Base-by-base conservation (phyloP, 2,888 invertebrate genomes). In the Nasonovia ribisnigri region DNA sequence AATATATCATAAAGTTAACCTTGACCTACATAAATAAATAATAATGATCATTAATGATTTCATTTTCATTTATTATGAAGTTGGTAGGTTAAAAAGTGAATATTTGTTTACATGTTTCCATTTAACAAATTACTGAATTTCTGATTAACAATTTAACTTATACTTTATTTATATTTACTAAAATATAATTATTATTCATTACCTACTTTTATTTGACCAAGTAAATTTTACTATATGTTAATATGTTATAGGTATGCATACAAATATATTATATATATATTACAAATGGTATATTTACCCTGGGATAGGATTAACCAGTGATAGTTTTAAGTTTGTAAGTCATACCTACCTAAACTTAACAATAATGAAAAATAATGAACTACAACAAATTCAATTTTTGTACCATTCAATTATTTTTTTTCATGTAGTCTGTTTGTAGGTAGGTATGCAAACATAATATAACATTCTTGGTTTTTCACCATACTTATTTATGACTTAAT, bases 1-100 rank as follows among this genome's bases (percentile, higher is more conserved):
- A 84, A 84, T 84, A 36, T 90, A 77, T 54, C 16, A 43, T 84
- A n/a, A 84, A 86, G 36, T 67, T 92, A 88, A 88, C 92, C 67
- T 92, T 92, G 88, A 88, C 88, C 92, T 67, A 92, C 51, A 88
- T 88, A 43, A 84, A 91, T 91, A 84, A 54, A 84, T 91, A 84
- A 84, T 91, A 51, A 77, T 92, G 24, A 77, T 77, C 1, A 92
- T 77, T 20, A 77, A 77, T 77, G 36, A 77, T 92, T 92, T 88
- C 88, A 88, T 67, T 88, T 92, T 92, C 88, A 88, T 88, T 88
- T 42, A 24, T 77, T 92, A 87, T 87, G 60, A 77, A 92, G 86
- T 60, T 84, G 24, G 13, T 57, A 88, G 48, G n/a, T 5, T 26
- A 42, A 67, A 88, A 92, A 92, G 92, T 92, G 43, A 88, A 92